Percentiles rank a stretch among this genome's conserved stretches.
Conservation (phyloP, 1,140 invertebrate species). For the Lethrus apterus region DNA sequence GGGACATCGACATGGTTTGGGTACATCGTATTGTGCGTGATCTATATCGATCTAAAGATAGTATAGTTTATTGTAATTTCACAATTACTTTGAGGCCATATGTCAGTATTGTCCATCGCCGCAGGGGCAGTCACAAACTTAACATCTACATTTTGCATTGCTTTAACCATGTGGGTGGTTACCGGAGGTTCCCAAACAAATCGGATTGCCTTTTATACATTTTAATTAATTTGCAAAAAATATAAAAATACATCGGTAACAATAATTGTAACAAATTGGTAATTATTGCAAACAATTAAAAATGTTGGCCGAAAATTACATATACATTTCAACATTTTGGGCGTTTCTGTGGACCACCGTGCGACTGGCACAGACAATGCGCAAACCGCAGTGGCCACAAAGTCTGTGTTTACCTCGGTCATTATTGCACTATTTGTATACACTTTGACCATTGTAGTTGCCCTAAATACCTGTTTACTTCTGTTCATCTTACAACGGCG, state of each 20-base stretch:
- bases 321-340: slow-evolving; percentile 4
- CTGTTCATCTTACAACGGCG: slow-evolving; percentile 1
- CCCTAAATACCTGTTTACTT: slow-evolving; percentile 16
- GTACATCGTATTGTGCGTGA: slow-evolving; percentile 9
- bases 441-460: slow-evolving; percentile 28
- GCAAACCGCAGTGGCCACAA: slow-evolving; percentile 31
- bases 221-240: neutral
- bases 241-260: neutral
- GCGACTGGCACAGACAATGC: slow-evolving; percentile 16
- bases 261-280: too few species aligned
- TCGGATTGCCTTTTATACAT: neutral
- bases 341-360: slow-evolving; percentile 4
- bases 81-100: slow-evolving; percentile 15
- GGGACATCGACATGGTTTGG: slow-evolving; percentile 12
- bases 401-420: slow-evolving; percentile 36
- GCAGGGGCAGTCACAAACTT: slow-evolving; percentile 18
- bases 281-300: too few species aligned
- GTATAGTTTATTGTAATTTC: slow-evolving; percentile 4
- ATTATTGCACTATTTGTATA: slow-evolving; percentile 39
- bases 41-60: slow-evolving; percentile 12
- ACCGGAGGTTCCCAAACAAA: slow-evolving; percentile 4
- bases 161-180: slow-evolving; percentile 20
- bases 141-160: slow-evolving; percentile 20
- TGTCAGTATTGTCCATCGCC: neutral
- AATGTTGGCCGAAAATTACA: too few species aligned